Conservation (phyloP, 1,140 invertebrate species). For the Micrasema minimum region DNA sequence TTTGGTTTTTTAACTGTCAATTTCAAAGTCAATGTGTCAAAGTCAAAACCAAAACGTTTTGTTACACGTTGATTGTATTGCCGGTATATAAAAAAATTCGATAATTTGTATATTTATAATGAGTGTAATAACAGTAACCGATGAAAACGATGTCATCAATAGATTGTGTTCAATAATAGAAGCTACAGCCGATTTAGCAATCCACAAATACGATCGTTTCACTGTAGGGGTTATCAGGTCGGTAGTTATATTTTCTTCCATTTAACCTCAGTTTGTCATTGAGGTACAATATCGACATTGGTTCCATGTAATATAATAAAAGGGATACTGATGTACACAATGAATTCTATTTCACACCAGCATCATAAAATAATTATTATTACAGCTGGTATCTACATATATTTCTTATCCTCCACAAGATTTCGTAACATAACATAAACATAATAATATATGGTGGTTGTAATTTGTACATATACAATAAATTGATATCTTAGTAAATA, state of each 20-base stretch:
- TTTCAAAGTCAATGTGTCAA: background rate
- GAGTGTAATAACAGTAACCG: slow-evolving; percentile 8
- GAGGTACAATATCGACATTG: background rate
- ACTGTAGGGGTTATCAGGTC: slow-evolving; percentile 78
- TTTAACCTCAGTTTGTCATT: slow-evolving; percentile 51
- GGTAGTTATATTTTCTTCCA: slow-evolving; percentile 1
- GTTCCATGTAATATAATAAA: background rate
- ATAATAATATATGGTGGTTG: too few species aligned
- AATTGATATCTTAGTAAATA: too few species aligned
- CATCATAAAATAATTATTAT: too few species aligned
- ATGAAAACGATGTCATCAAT: slow-evolving; percentile 52
- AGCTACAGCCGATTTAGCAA: slow-evolving; percentile 66
- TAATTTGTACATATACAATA: too few species aligned
- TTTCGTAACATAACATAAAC: too few species aligned
- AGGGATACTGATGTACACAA: background rate
- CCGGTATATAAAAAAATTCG: too few species aligned
- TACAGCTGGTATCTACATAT: too few species aligned
- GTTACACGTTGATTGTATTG: too few species aligned
- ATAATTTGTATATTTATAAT: too few species aligned
- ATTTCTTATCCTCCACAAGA: too few species aligned
- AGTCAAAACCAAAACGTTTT: background rate
- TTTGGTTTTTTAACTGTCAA: background rate
- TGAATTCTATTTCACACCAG: background rate
- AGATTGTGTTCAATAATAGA: slow-evolving; percentile 66
- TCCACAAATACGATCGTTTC: slow-evolving; percentile 69